Evolutionary conservation across 2,113 vertebrate species (phyloP).

Genomic region (Lota lota): DNA sequence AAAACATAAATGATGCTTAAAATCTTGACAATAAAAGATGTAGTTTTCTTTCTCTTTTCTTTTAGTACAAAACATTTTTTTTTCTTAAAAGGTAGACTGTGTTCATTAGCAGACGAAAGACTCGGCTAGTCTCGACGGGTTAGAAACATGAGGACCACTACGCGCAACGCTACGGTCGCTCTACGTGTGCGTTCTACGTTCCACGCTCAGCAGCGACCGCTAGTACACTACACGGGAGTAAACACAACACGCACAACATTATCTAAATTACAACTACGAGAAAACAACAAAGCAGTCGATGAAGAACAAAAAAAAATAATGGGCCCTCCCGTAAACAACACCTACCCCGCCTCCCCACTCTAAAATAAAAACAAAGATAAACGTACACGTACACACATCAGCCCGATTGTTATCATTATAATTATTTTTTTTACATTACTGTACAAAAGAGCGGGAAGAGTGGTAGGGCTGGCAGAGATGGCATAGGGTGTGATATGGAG

Average conservation of each 20-base stretch:
- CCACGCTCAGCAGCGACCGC: slow-evolving; percentile 62
- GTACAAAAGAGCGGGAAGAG: slow-evolving; percentile 57
- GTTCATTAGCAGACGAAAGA: slow-evolving; percentile 63
- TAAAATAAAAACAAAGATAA: slow-evolving; percentile 42
- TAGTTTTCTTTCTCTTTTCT: slow-evolving; percentile 45
- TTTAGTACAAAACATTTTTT: slow-evolving; percentile 64
- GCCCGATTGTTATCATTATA: slow-evolving; percentile 48
- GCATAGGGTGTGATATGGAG: slow-evolving; percentile 29
- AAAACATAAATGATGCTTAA: slow-evolving; percentile 16
- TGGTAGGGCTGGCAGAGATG: slow-evolving; percentile 34
- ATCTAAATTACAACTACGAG: slow-evolving; percentile 54
- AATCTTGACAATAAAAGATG: slow-evolving; percentile 41
- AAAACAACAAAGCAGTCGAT: slow-evolving; percentile 41
- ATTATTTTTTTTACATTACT: slow-evolving; percentile 63
- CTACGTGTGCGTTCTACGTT: slow-evolving; percentile 22
- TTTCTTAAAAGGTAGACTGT: slow-evolving; percentile 59
- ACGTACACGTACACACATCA: slow-evolving; percentile 44
- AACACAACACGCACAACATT: slow-evolving; percentile 53
- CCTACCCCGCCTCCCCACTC: slow-evolving; percentile 29
- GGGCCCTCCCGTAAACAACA: slow-evolving; percentile 14
- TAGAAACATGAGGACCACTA: slow-evolving; percentile 68
- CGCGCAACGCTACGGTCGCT: slow-evolving; percentile 59
- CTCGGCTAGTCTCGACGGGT: slow-evolving; percentile 59
- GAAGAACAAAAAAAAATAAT: slow-evolving; percentile 20
- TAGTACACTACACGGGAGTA: slow-evolving; percentile 64